Percentiles rank a stretch among this genome's conserved stretches.
Conservation (phyloP, 2,797 vertebrate species). For the Macropodus opercularis region DNA sequence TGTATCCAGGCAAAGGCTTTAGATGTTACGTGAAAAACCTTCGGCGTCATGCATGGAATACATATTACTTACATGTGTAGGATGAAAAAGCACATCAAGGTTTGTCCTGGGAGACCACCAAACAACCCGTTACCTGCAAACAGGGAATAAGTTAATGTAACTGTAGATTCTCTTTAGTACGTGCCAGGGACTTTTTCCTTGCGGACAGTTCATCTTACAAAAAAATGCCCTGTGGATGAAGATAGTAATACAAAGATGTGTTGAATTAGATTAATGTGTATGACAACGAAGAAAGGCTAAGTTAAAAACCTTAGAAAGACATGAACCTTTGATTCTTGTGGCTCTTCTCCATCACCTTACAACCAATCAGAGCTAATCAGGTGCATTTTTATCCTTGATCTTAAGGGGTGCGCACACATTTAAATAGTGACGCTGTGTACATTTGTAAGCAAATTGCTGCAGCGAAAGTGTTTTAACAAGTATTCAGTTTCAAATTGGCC, state of each 20-base stretch:
- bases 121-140: constrained; percentile 75
- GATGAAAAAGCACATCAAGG: constrained; percentile 76
- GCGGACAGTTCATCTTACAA: constrained; percentile 56
- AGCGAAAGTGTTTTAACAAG: constrained; percentile 62
- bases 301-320: constrained; percentile 3
- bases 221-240: constrained; percentile 35
- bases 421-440: constrained; percentile 14
- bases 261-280: constrained; percentile 20
- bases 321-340: neutral
- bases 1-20: constrained; percentile 63
- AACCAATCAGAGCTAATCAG: neutral
- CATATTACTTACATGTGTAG: constrained; percentile 82
- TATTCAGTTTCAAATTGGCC: constrained; percentile 73
- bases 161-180: constrained; percentile 77
- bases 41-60: constrained; percentile 77
- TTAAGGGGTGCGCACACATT: neutral
- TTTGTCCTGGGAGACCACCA: constrained; percentile 70
- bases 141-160: constrained; percentile 77
- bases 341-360: neutral
- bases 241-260: constrained; percentile 21
- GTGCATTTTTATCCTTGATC: neutral
- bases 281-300: constrained; percentile 12
- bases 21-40: constrained; percentile 80
- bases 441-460: constrained; percentile 40
- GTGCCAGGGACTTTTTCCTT: constrained; percentile 75